Evolutionary conservation across 2,797 vertebrate species (phyloP), one percentile per base, ranked within the genome.

Genomic region (Thalassophryne amazonica): DNA sequence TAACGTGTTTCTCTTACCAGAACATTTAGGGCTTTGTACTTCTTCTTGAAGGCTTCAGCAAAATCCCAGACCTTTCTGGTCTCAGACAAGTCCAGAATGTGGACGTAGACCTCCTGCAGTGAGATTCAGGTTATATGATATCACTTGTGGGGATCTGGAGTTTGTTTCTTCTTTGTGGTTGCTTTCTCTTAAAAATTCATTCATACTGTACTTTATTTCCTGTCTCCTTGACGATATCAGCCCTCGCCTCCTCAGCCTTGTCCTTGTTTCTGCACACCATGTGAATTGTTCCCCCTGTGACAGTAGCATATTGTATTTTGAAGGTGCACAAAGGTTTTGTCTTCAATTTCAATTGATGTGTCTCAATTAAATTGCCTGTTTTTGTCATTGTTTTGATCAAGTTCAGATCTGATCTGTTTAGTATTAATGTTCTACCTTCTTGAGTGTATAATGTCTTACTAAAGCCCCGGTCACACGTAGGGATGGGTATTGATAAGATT

Each of bases 21-120:
- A 0, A 92, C 91, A 23, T 91, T 92, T 15, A 92, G 88, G 11
- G 85, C 39, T 76, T 92, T 91, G 77, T 80, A 90, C 75, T 90
- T 91, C 47, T 70, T 90, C 76, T 91, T 92, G 60, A 92, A 92
- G 29, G 50, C 64, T 42, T 92, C 91, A 0, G 88, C 88, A 50
- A 92, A 92, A 74, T 92, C 91, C 89, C 91, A 90, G n/a, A 92
- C 90, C 60, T 91, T 92, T 63, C 78, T 89, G 14, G 90, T 89
- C 78, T 92, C 89, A 9, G 84, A 84, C 37, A 92, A 61, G 61
- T 92, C 91, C 70, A 92, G 78, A 60, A 92, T 84, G 70, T 92
- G 91, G 54, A 91, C 86, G 8, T 82, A 88, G 27, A 92, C 55
- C 49, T 92, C 90, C 91, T 92, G 70, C 15, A 69, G 63, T 8